phyloP scores from a whole-genome alignment of 2,797 vertebrate genomes.

The Pangasius krempfi region DNA sequence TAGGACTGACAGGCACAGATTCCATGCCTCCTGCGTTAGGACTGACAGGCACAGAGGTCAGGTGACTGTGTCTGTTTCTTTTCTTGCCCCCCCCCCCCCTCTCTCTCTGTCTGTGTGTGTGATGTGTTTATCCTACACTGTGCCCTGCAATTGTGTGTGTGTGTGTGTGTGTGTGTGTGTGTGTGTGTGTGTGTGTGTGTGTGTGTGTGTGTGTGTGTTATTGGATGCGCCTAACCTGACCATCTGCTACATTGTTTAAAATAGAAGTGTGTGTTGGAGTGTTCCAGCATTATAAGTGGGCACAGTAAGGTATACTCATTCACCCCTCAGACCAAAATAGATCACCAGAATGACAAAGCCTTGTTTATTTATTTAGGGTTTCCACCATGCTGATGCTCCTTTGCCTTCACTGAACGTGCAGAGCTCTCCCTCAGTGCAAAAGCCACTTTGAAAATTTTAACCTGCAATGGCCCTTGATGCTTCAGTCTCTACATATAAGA shows the following conservation, averaged over 20 bases:
- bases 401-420: not conserved
- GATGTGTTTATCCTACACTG: not conserved
- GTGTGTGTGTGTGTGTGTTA: not conserved
- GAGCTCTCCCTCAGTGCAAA: not conserved
- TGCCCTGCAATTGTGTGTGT: not conserved
- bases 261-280: slow-evolving; percentile 60
- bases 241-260: slow-evolving; percentile 73
- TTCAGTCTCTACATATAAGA: not conserved
- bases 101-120: not conserved
- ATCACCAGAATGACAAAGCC: not conserved
- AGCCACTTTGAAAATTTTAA: not conserved
- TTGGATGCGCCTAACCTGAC: slow-evolving; percentile 63
- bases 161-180: too few relatives aligned
- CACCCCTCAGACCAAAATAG: slow-evolving; percentile 20
- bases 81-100: not conserved
- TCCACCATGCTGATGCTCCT: slow-evolving; percentile 17
- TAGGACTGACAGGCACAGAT: not conserved
- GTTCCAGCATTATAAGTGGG: slow-evolving; percentile 16
- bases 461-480: not conserved
- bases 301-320: slow-evolving; percentile 13
- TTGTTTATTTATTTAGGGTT: slow-evolving; percentile 24
- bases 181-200: too few relatives aligned
- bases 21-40: not conserved
- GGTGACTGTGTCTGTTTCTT: not conserved
- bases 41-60: not conserved